Evolutionary conservation across 2,888 invertebrate genomes (phyloP), one percentile per base, ranked within the genome.

Genomic region (Metellina segmentata): DNA sequence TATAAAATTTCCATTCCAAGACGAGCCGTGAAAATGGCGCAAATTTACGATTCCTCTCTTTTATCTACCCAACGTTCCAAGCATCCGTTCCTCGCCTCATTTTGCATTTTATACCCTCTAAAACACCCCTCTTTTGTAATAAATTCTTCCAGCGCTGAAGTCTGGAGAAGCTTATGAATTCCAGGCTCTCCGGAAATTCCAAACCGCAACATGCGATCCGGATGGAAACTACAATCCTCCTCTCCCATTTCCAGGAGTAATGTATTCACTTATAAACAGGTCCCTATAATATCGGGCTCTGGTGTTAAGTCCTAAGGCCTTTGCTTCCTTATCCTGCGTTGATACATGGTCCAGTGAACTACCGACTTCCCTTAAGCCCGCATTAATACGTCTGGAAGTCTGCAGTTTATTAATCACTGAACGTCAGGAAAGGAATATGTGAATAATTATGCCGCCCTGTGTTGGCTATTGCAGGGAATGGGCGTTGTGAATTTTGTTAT

Each of bases 341-440:
- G 61, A 79, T 61, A 13, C 79, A 13, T 61, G 13, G 61, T 9
- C 13, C 13, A 16, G 61, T 8, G 61, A 16, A 61, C 61, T 9
- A 9, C 11, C 34, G 34, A 34, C 34, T 34, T 52, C 6, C 61
- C 61, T 79, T 16, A 61, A 61, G 19, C 34, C 13, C 13, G 61
- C 34, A 34, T 5, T 61, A 79, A 79, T 61, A 16, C 79, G 11
- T 61, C 4, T 6, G 13, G 34, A 34, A 79, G 20, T 79, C 61
- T 11, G 34, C 20, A 16, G 61, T 61, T 61, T 48, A 79, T 79
- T 79, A 53, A 34, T 79, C 79, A 79, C 20, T 13, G 34, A 77
- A 51, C 19, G 77, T 77, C 77, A 52, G 51, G 52, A 19, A 69
- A 77, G 52, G 52, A 52, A 51, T n/a, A n/a, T 77, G n/a, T 51